phyloP scores from a whole-genome alignment of 2,888 invertebrate genomes.

The Apotomis betuletana region DNA sequence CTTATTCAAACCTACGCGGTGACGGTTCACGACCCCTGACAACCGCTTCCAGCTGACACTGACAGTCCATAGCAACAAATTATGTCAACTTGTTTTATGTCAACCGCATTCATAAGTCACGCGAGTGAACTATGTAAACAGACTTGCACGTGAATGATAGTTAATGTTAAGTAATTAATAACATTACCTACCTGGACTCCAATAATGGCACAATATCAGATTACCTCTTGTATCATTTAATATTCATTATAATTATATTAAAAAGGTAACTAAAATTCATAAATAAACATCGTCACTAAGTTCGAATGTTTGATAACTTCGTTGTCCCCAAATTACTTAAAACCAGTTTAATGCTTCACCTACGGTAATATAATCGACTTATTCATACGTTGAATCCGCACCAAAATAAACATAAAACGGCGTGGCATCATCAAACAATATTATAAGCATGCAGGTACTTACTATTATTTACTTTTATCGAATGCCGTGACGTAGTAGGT shows the following conservation, averaged over 20 bases:
- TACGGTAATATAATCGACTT: conserved; percentile 24
- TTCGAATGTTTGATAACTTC: too few relatives aligned
- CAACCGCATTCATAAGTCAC: neutral
- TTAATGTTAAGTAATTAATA: too few relatives aligned
- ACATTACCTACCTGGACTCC: too few relatives aligned
- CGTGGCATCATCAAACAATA: neutral
- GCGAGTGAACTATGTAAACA: too few relatives aligned
- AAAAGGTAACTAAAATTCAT: too few relatives aligned
- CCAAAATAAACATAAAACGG: conserved; percentile 1
- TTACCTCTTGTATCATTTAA: too few relatives aligned
- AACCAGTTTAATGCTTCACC: conserved; percentile 27
- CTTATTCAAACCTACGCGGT: conserved; percentile 5
- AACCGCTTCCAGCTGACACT: neutral
- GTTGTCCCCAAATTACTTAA: neutral
- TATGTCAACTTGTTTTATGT: neutral
- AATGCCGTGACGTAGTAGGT: neutral
- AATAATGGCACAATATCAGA: too few relatives aligned
- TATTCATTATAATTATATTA: neutral
- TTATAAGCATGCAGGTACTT: neutral
- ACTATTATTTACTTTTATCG: neutral
- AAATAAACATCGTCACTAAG: too few relatives aligned
- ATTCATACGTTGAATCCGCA: neutral
- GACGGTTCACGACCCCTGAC: conserved; percentile 19
- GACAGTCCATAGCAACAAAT: conserved; percentile 1
- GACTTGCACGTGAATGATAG: too few relatives aligned